phyloP scores from a whole-genome alignment of 2,113 vertebrate species.

The Grantiella picta region DNA sequence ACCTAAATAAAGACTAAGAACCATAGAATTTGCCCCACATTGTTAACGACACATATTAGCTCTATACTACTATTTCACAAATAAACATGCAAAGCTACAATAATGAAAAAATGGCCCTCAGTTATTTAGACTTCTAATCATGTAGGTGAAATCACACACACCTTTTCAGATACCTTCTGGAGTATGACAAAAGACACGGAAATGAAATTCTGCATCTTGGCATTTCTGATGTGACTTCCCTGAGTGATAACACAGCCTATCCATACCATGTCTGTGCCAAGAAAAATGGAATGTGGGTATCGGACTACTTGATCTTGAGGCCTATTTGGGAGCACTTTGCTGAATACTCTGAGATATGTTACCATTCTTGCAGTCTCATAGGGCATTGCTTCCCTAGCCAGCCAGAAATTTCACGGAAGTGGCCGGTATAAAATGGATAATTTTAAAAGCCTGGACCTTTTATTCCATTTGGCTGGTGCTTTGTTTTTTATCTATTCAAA shows the following conservation, averaged over 20 bases:
- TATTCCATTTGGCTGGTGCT: background rate
- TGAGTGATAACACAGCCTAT: background rate
- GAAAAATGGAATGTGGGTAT: background rate
- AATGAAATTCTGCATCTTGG: background rate
- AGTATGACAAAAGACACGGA: background rate
- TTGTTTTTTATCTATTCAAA: conserved; percentile 21
- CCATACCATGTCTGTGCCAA: background rate
- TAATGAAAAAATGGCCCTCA: background rate
- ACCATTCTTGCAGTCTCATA: background rate
- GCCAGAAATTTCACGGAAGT: background rate
- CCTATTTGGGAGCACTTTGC: background rate
- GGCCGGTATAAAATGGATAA: background rate
- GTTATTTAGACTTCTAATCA: background rate
- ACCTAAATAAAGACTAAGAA: background rate
- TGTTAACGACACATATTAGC: background rate
- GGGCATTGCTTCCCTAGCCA: background rate
- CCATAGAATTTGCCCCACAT: background rate
- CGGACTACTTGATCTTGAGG: background rate
- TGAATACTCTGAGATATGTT: background rate
- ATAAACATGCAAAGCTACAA: background rate
- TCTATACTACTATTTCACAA: background rate
- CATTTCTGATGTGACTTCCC: background rate
- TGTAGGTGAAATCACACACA: background rate
- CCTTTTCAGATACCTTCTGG: background rate
- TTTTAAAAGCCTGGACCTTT: background rate